Evolutionary conservation across 92 coral and sea anemone genomes (phyloP), one percentile per base, ranked within the genome.

Genomic region (Phenganax marumi): DNA sequence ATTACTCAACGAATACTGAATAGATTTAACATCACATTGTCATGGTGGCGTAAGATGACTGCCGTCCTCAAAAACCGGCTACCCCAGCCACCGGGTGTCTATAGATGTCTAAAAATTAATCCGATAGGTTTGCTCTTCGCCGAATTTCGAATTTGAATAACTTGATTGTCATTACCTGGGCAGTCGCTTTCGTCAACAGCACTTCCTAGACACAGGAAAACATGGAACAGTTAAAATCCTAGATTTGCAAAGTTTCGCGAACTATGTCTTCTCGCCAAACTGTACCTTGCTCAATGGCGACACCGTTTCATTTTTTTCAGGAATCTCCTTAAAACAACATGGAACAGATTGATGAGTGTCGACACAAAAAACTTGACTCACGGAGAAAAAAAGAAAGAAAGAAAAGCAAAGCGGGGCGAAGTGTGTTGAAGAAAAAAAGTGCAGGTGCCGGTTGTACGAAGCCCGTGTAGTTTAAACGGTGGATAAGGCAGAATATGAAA

Each of bases 121-220:
- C 43, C 5, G 43, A 33, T 5, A 33, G 43, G 43, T 33, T 33
- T 5, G 43, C 5, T 33, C 0, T 33, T 5, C 43, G 43, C 43
- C 43, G 43, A 33, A 33, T 33, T 33, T 33, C 5, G 43, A 33
- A 33, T 33, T 33, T 33, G 5, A 33, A 33, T 33, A 33, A 33
- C 4, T 33, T 33, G 43, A 33, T 33, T 21, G 8, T 50, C 16
- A n/a, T 49, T 88, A 95, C 98, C 95, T 95, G 98, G 10, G 98
- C 92, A 19, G 95, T 92, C 2, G 98, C 94, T 76, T 95, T 95
- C 21, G 91, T 74, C 48, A 95, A 86, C 33, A 95, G 90, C 33
- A 90, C 88, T 68, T 86, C 88, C 98, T 95, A 75, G 48, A 66
- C 75, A 18, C 13, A 11, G 58, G 0, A 68, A 79, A 19, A 69